Conservation (phyloP, 2,888 invertebrate genomes). For the Aphidius colemani region DNA sequence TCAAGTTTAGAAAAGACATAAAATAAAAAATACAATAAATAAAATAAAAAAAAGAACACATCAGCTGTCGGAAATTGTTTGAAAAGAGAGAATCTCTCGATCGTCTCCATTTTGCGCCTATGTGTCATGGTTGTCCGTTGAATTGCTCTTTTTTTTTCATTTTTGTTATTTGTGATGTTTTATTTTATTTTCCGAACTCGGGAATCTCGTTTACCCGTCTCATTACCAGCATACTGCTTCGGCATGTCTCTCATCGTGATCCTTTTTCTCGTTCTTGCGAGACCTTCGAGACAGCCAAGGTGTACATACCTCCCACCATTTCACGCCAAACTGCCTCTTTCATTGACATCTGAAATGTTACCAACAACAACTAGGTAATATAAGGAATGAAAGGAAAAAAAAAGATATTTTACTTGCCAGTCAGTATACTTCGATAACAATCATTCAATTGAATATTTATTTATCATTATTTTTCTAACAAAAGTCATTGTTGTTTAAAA, state of each 20-base stretch:
- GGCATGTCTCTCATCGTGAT: constrained; percentile 34
- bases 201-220: constrained; percentile 38
- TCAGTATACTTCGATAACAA: too few relatives aligned
- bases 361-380: too few relatives aligned
- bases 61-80: neutral
- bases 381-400: too few relatives aligned
- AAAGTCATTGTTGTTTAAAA: too few relatives aligned
- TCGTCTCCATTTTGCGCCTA: constrained; percentile 1
- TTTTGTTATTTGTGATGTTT: neutral
- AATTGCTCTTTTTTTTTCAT: neutral
- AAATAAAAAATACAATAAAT: constrained; percentile 10
- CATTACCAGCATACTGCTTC: constrained; percentile 33
- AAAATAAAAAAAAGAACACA: neutral
- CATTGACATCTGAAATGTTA: constrained; percentile 13
- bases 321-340: constrained; percentile 10
- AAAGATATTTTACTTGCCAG: too few relatives aligned
- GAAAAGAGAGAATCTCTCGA: neutral
- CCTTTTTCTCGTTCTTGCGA: constrained; percentile 30
- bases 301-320: constrained; percentile 24
- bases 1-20: constrained; percentile 6
- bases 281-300: neutral
- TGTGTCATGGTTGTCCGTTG: neutral
- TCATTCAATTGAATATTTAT: too few relatives aligned
- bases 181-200: constrained; percentile 10
- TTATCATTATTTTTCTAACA: too few relatives aligned